These are phyloP conservation scores for Atlantisia rogersi DNA, from an alignment of 2,113 vertebrate species.

Conservation along the genomic window DNA sequence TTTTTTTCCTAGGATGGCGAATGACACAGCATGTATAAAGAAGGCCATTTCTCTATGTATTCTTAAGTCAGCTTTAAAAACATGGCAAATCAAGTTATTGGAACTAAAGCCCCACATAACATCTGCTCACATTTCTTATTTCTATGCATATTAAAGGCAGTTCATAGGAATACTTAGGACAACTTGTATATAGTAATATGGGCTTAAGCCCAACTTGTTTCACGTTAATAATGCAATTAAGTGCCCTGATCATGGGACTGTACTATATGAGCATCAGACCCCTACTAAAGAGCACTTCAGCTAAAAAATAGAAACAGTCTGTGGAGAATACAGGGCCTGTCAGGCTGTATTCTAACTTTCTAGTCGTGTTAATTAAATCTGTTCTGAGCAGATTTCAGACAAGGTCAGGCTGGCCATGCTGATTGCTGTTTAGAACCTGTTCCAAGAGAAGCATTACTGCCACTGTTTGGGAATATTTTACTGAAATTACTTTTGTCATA, in stretches of 20 bases:
- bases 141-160: background rate
- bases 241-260: background rate
- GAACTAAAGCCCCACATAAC: background rate
- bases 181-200: background rate
- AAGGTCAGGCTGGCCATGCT: background rate
- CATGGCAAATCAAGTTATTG: background rate
- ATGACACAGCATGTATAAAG: background rate
- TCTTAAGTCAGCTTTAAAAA: background rate
- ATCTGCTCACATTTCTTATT: background rate
- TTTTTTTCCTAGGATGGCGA: background rate
- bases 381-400: background rate
- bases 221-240: background rate
- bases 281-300: background rate
- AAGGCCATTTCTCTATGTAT: background rate
- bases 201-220: background rate
- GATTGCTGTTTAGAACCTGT: background rate
- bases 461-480: background rate
- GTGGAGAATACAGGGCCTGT: background rate
- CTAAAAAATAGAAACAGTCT: background rate
- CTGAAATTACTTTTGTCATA: conserved; percentile 4
- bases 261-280: background rate
- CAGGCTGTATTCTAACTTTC: background rate
- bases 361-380: background rate
- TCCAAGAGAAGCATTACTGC: conserved; percentile 25
- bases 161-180: background rate